Base-by-base conservation (phyloP, 1,140 invertebrate genomes). In the Nebria ingens region DNA sequence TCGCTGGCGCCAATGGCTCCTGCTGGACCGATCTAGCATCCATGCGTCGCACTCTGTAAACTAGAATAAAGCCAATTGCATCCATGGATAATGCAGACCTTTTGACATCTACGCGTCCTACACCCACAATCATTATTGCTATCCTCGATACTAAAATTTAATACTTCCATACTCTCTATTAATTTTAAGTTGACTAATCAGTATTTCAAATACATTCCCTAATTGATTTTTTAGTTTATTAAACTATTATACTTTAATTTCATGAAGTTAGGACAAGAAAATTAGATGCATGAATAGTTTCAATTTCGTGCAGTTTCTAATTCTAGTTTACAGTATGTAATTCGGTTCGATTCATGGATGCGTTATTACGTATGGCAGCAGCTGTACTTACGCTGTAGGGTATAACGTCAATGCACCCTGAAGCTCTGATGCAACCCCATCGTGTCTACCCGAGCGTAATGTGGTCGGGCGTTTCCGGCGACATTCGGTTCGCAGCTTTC, bases 401-500 rank as follows among this genome's bases (percentile, higher is more conserved):
- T n/a, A 45, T 17, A 45, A 45, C 40, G 40, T 45, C 40, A 45
- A 45, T 45, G 40, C 6, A 45, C 40, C 40, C 40, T 45, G 3
- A 17, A 9, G 40, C 40, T 45, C 40, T 45, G 40, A 45, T 45
- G 40, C 40, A 45, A 17, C 40, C 40, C 40, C 15, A 45, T 45
- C 40, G 40, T 45, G 40, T 17, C 15, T 45, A 45, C 40, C 40
- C 40, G 40, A 45, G 40, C 40, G 40, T 11, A 45, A 45, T 45
- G 6, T 17, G 9, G 17, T 45, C 40, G 40, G 40, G 9, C 15
- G 6, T 45, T 17, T 11, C 40, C 40, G 40, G 9, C 3, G 17
- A 45, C 17, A 17, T 45, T 45, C 40, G 40, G 40, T 45, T 45
- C 9, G 9, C 40, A 17, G 9, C 40, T 9, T 45, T 45, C 40